Percentiles rank a stretch among this genome's conserved stretches.
phyloP scores from a whole-genome alignment of 2,888 invertebrate species.

The Agrochola lychnidis region DNA sequence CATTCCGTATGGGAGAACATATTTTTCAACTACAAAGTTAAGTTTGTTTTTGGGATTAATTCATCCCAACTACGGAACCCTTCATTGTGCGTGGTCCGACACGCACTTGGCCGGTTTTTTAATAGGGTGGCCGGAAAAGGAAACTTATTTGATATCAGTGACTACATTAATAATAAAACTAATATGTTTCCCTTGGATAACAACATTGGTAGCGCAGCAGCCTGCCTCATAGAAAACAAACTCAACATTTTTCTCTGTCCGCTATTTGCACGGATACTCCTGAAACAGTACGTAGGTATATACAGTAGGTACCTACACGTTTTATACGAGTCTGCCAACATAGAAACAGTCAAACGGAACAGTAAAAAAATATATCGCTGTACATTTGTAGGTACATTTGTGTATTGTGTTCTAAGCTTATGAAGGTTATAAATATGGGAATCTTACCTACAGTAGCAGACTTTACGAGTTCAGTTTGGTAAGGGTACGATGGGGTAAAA shows the following conservation, averaged over 20 bases:
- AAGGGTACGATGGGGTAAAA: conserved; percentile 38
- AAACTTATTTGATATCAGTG: neutral
- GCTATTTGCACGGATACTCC: neutral
- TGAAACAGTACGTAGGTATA: neutral
- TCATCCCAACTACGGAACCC: no score
- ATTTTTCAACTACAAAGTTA: no score
- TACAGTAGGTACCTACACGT: neutral
- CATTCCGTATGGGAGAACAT: no score
- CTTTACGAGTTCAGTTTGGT: conserved; percentile 54
- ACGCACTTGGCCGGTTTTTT: no score
- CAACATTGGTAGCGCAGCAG: neutral
- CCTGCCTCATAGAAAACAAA: neutral
- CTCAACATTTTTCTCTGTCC: neutral
- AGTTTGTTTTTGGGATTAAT: no score
- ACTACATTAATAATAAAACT: neutral
- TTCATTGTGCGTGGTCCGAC: no score
- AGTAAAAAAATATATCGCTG: conserved; percentile 33
- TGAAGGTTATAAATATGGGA: conserved; percentile 55
- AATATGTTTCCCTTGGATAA: no score
- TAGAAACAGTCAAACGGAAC: conserved; percentile 25
- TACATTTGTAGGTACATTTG: conserved; percentile 35
- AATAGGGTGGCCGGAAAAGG: neutral
- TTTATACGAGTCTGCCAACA: conserved; percentile 5
- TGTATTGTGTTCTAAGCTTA: conserved; percentile 45
- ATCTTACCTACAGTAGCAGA: conserved; percentile 55